Conservation (phyloP, 2,888 invertebrate species). For the Philaethria dido region DNA sequence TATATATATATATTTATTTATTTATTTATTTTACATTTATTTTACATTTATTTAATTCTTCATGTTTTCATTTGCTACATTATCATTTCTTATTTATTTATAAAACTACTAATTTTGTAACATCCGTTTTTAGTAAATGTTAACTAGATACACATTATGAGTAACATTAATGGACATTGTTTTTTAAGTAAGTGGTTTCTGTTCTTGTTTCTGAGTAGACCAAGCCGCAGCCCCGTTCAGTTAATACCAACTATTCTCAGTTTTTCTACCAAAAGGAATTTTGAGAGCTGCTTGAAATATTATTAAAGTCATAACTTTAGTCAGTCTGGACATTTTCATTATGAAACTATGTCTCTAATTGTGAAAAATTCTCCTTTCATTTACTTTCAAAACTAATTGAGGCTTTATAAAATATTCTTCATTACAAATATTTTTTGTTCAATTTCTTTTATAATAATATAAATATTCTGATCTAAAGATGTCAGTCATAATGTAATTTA, state of each 20-base stretch:
- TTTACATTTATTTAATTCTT: no score
- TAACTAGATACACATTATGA: background rate
- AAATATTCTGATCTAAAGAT: no score
- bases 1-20: no score
- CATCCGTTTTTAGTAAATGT: background rate
- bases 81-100: no score
- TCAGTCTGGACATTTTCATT: slow-evolving; percentile 29
- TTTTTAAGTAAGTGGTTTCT: background rate
- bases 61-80: no score
- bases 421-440: slow-evolving; percentile 11
- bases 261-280: background rate
- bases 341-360: slow-evolving; percentile 30
- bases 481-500: no score
- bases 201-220: background rate
- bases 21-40: no score
- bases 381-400: background rate
- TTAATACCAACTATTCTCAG: slow-evolving; percentile 7
- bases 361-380: slow-evolving; percentile 26
- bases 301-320: slow-evolving; percentile 27
- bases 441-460: background rate
- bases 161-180: background rate
- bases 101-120: background rate
- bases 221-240: background rate
- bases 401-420: slow-evolving; percentile 16
- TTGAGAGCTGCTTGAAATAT: slow-evolving; percentile 19